Base-by-base conservation (phyloP, 2,888 invertebrate species). In the Caenorhabditis sp. region DNA sequence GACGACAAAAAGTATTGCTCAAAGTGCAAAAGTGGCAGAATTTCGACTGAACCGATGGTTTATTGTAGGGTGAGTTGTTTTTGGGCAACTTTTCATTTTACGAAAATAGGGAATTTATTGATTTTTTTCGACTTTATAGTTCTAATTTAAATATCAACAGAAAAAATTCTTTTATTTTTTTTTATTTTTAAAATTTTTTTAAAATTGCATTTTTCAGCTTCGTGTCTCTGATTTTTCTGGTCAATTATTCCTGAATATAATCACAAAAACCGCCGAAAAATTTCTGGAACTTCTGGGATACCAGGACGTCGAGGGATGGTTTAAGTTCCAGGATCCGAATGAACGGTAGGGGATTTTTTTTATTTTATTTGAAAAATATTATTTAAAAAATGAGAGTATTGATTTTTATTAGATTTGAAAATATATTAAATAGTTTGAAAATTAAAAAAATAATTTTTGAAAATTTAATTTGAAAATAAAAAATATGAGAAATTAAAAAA, bases 181-280 rank as follows among this genome's bases (percentile, higher is more conserved):
- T n/a, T n/a, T n/a, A 32, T 32, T 32, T 9, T 32, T 6, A n/a
- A 26, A 61, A 44, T 40, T 40, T 40, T 40, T 40, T 9, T 40
- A 15, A 40, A 8, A 8, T 35, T 35, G 24, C n/a, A n/a, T n/a
- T n/a, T n/a, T n/a, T n/a, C 61, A 81, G 81, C 60, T 81, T 44
- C 60, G 81, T 13, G 70, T 81, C 40, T 44, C 67, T 44, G 76
- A 81, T 26, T 76, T 61, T 18, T 76, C 81, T 0, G 81, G 81
- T 9, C 81, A 81, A 50, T 6, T 76, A 0, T 51, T 71, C 20
- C n/a, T 81, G 47, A 70, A 81, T 32, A 47, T 76, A 0, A 22
- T 28, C 15, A 62, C 76, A 8, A 67, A 76, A 53, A 13, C 50
- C 0, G 76, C 70, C 70, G 40, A 69, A 9, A 70, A 65, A 15